A percentile compares a stretch with the other conserved stretches of the same genome.
phyloP scores from a whole-genome alignment of 1,140 invertebrate genomes.

The Hycleus phaleratus region DNA sequence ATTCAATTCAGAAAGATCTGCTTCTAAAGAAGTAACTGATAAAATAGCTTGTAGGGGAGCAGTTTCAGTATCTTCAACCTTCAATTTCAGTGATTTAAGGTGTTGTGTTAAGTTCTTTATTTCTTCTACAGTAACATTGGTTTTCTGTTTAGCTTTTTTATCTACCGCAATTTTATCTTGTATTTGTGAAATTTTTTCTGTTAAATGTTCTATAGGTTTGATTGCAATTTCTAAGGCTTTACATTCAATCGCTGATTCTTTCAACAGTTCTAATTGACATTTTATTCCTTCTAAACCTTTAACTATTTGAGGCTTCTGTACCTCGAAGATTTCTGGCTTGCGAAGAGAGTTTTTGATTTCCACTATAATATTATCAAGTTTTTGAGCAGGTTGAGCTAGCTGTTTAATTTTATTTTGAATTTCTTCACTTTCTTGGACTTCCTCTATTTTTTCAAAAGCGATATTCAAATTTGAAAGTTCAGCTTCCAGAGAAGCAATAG shows the following conservation, averaged over 20 bases:
- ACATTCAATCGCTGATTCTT: not conserved
- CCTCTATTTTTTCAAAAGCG: not conserved
- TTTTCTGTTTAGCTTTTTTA: not conserved
- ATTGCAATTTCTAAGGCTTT: not conserved
- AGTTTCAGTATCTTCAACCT: not conserved
- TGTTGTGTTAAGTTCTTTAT: slow-evolving; percentile 1
- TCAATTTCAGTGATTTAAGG: too few species aligned
- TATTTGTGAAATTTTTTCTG: not conserved
- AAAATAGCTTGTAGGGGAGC: not conserved
- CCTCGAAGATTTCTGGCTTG: slow-evolving; percentile 4
- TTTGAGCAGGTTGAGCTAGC: slow-evolving; percentile 4
- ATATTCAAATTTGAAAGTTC: not conserved
- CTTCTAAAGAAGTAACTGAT: too few species aligned
- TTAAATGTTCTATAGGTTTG: slow-evolving; percentile 4
- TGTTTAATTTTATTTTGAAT: not conserved
- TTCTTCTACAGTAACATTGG: slow-evolving; percentile 1
- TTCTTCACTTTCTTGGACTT: not conserved
- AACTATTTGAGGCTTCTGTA: slow-evolving; percentile 8
- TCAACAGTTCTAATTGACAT: slow-evolving; percentile 7
- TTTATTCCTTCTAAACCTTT: slow-evolving; percentile 11
- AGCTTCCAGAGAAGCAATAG: not conserved
- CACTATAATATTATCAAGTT: slow-evolving; percentile 4
- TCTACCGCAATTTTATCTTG: slow-evolving; percentile 1
- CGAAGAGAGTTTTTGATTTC: slow-evolving; percentile 1
- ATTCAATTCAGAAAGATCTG: too few species aligned